These are phyloP conservation scores for Taenaris catops DNA, from an alignment of 2,888 invertebrate species.

Conservation along the genomic window DNA sequence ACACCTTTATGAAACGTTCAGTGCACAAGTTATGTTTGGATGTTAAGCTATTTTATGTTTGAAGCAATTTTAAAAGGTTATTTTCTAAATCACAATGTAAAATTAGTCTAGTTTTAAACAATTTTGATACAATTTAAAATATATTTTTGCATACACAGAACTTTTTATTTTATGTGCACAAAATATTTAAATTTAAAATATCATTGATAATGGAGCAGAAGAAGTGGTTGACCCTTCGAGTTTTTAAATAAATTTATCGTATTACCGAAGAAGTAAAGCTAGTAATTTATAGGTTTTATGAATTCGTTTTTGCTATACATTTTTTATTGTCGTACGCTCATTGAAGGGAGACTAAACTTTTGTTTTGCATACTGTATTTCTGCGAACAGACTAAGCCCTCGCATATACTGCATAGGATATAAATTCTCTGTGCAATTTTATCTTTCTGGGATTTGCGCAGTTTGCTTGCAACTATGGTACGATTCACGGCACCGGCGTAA, in stretches of 20 bases:
- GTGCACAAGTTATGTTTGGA: too few relatives aligned
- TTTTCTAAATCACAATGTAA: too few relatives aligned
- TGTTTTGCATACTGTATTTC: slow-evolving; percentile 2
- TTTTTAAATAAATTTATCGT: background rate
- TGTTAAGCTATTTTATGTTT: too few relatives aligned
- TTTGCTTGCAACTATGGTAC: slow-evolving; percentile 2
- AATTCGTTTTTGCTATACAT: background rate
- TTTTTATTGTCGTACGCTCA: slow-evolving; percentile 1
- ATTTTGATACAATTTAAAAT: too few relatives aligned
- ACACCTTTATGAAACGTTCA: too few relatives aligned
- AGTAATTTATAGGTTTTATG: background rate
- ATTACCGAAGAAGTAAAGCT: background rate
- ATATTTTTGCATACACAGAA: slow-evolving; percentile 1
- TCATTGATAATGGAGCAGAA: too few relatives aligned
- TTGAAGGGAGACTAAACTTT: slow-evolving; percentile 9
- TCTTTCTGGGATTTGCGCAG: slow-evolving; percentile 5
- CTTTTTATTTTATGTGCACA: slow-evolving; percentile 3
- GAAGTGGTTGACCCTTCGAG: too few relatives aligned
- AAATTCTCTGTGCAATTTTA: slow-evolving; percentile 8
- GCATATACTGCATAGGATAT: slow-evolving; percentile 3
- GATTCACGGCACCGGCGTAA: slow-evolving; percentile 5
- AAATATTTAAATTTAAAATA: background rate
- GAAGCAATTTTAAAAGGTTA: too few relatives aligned
- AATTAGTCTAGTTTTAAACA: too few relatives aligned
- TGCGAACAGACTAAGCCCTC: slow-evolving; percentile 8